phyloP scores from a whole-genome alignment of 2,113 vertebrate genomes.

The Mellivora capensis region DNA sequence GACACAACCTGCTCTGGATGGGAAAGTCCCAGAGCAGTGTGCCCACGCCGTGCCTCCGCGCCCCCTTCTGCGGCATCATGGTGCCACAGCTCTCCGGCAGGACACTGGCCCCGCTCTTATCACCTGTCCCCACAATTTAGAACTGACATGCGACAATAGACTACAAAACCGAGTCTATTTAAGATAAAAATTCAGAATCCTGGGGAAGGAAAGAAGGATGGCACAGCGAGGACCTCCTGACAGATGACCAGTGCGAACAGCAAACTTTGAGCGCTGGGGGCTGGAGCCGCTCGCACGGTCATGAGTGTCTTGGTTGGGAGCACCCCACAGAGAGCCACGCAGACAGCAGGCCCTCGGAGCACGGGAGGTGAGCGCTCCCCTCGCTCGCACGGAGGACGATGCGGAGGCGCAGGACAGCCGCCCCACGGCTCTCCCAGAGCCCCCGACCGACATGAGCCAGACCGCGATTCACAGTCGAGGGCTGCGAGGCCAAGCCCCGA shows the following conservation, averaged over 20 bases:
- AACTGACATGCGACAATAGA: background rate
- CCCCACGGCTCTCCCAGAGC: background rate
- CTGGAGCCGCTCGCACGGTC: too few relatives aligned
- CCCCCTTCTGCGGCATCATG: rapidly evolving
- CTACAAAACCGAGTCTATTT: background rate
- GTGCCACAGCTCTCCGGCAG: rapidly evolving
- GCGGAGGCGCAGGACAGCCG: background rate
- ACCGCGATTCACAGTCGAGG: background rate
- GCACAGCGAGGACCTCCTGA: rapidly evolving
- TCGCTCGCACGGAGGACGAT: background rate
- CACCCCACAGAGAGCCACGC: rapidly evolving
- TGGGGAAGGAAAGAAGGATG: background rate
- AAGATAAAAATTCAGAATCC: background rate
- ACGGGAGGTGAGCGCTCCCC: rapidly evolving
- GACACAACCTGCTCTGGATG: background rate
- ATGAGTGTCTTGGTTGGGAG: too few relatives aligned
- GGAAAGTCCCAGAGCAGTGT: rapidly evolving
- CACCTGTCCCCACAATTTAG: background rate
- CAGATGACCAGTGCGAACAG: rapidly evolving
- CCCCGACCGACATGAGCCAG: rapidly evolving
- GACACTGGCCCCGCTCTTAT: too few relatives aligned
- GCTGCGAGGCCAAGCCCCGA: background rate
- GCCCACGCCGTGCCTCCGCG: background rate
- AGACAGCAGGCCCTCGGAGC: rapidly evolving
- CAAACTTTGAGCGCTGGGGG: rapidly evolving